phyloP scores from a whole-genome alignment of 2,888 invertebrate genomes.

The Mesoligia furuncula region DNA sequence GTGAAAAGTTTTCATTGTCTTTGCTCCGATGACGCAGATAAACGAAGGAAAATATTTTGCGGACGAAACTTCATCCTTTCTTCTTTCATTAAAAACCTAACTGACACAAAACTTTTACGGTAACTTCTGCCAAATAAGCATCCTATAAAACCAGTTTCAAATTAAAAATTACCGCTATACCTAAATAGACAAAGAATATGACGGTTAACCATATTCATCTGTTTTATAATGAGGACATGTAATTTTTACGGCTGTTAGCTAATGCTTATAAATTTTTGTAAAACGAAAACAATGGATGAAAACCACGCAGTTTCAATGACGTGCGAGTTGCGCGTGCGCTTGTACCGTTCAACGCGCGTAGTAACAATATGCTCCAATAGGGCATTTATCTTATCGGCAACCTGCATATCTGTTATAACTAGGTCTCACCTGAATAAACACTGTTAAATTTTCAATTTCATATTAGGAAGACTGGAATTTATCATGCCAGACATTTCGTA shows the following conservation, averaged over 20 bases:
- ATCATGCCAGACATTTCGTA: constrained; percentile 20
- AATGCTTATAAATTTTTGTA: constrained; percentile 64
- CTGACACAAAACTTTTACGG: constrained; percentile 67
- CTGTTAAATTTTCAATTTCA: constrained; percentile 46
- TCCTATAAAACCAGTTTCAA: constrained; percentile 70
- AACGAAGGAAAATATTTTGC: constrained; percentile 38
- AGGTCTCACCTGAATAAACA: constrained; percentile 77
- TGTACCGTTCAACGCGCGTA: constrained; percentile 69
- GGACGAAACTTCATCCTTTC: constrained; percentile 32
- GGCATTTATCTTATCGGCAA: constrained; percentile 70
- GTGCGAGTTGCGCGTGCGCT: constrained; percentile 54
- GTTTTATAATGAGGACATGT: constrained; percentile 63
- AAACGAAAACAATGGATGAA: constrained; percentile 67
- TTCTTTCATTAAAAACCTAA: constrained; percentile 69
- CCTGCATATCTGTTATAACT: constrained; percentile 68
- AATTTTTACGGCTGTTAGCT: constrained; percentile 62
- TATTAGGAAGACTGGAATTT: constrained; percentile 38
- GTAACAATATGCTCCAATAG: constrained; percentile 68
- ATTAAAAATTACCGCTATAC: constrained; percentile 69
- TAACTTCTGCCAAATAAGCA: constrained; percentile 66
- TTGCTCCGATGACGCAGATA: constrained; percentile 31
- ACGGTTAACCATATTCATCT: constrained; percentile 55
- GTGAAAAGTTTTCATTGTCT: constrained; percentile 50
- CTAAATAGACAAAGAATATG: constrained; percentile 39
- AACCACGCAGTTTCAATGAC: constrained; percentile 52